Conservation (phyloP, 1,140 invertebrate genomes). For the Hydropsyche tenuis region DNA sequence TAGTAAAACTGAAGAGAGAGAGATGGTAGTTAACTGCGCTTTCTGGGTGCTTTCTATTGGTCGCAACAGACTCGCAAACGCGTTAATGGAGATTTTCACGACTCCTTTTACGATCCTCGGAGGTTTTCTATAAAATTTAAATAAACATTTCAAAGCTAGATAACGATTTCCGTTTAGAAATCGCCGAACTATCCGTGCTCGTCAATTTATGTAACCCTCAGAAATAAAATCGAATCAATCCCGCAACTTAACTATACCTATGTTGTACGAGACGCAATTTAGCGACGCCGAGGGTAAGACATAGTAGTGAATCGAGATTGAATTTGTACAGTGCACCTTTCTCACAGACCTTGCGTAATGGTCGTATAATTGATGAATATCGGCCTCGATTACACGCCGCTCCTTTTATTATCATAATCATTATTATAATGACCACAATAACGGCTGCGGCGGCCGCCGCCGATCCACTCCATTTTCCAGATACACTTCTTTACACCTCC, state of each 20-base stretch:
- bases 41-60: conserved; percentile 1
- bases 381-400: conserved; percentile 28
- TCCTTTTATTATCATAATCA: conserved; percentile 38
- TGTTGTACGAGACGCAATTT: no score
- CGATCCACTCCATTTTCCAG: conserved; percentile 26
- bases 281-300: background rate
- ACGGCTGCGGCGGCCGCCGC: background rate
- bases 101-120: conserved; percentile 38
- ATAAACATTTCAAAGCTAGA: conserved; percentile 41
- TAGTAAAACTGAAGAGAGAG: conserved; percentile 33
- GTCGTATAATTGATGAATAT: conserved; percentile 44
- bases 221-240: no score
- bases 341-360: conserved; percentile 27
- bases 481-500: conserved; percentile 13
- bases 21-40: conserved; percentile 28
- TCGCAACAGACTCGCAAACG: conserved; percentile 13
- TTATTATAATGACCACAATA: conserved; percentile 41
- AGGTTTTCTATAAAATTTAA: conserved; percentile 48
- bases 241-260: no score
- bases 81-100: conserved; percentile 45
- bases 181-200: background rate
- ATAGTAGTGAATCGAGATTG: conserved; percentile 6
- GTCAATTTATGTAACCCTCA: no score
- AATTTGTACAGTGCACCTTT: background rate
- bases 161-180: background rate